phyloP scores from a whole-genome alignment of 2,797 vertebrate species.

The Epinephelus coioides region DNA sequence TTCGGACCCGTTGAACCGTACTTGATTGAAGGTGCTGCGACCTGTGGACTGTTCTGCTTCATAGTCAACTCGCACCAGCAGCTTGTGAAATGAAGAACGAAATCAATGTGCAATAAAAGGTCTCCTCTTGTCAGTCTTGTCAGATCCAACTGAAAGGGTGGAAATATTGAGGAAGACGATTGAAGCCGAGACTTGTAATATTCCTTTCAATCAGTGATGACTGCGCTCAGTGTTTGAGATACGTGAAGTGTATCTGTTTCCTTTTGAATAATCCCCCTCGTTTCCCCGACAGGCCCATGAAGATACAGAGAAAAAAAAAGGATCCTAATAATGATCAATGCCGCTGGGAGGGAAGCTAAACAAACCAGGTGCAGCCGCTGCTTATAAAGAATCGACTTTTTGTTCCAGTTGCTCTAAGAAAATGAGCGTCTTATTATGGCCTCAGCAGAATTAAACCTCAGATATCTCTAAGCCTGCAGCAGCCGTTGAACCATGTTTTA shows the following conservation, averaged over 20 bases:
- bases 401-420: constrained; percentile 26
- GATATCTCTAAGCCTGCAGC: constrained; percentile 37
- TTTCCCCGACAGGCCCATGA: background rate
- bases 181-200: constrained; percentile 55
- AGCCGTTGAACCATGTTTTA: constrained; percentile 14
- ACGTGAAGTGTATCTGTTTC: constrained; percentile 23
- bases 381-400: constrained; percentile 47
- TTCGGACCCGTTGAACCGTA: constrained; percentile 48
- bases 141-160: constrained; percentile 50
- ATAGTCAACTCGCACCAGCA: constrained; percentile 55
- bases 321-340: constrained; percentile 54
- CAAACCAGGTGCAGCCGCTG: constrained; percentile 22
- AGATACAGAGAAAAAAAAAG: constrained; percentile 29
- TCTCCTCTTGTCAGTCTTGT: constrained; percentile 60
- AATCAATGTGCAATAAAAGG: constrained; percentile 75
- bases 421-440: constrained; percentile 29
- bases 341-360: constrained; percentile 42
- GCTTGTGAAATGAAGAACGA: constrained; percentile 74
- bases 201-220: constrained; percentile 54
- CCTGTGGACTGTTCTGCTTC: constrained; percentile 54
- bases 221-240: constrained; percentile 11
- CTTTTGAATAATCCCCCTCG: constrained; percentile 30
- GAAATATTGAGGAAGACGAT: constrained; percentile 28
- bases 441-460: constrained; percentile 36
- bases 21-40: constrained; percentile 27